Percentiles rank a stretch among this genome's conserved stretches.
Evolutionary conservation across 2,888 invertebrate species (phyloP).

Genomic region (Toxonevra muliebris): DNA sequence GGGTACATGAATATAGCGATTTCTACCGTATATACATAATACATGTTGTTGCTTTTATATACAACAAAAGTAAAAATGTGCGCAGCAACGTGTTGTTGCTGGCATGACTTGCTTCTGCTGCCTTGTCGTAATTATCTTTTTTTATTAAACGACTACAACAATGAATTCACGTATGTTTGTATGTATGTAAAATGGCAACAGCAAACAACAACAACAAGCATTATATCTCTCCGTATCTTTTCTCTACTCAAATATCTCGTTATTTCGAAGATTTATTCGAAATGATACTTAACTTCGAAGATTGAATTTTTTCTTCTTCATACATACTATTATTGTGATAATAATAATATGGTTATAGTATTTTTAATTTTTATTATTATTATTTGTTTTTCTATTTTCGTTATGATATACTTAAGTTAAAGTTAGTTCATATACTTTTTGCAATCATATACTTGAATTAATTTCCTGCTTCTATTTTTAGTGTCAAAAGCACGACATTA

Average conservation of each 20-base stretch:
- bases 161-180: no score
- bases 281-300: background rate
- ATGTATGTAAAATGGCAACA: no score
- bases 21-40: no score
- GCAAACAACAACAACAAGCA: no score
- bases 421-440: no score
- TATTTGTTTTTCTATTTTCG: no score
- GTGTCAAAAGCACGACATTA: no score
- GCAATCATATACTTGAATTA: background rate
- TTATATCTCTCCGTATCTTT: no score
- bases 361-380: conserved; percentile 5
- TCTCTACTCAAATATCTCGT: background rate
- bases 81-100: conserved; percentile 18
- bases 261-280: background rate
- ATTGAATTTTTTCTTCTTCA: background rate
- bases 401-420: no score
- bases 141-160: no score
- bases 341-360: background rate
- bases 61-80: conserved; percentile 13
- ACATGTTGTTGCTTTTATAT: conserved; percentile 9
- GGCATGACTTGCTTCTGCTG: conserved; percentile 12
- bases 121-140: conserved; percentile 23
- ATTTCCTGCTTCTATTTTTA: no score
- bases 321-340: background rate
- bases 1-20: no score